Base-by-base conservation (phyloP, 1,140 invertebrate genomes). In the Paraescarpia echinospica region DNA sequence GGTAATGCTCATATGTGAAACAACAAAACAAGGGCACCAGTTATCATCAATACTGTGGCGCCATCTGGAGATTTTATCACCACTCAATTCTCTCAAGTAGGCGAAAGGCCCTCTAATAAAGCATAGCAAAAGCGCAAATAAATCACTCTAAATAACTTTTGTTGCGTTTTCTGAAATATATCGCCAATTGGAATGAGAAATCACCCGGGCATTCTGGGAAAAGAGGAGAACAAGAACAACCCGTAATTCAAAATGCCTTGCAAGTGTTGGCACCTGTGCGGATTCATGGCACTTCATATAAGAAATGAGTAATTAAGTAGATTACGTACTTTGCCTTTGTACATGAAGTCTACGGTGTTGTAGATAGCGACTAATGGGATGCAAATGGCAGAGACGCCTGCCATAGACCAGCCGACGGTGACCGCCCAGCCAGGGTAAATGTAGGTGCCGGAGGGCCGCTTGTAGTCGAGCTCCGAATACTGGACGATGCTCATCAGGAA, bases 401-500 rank as follows among this genome's bases (percentile, higher is more conserved):
- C 91, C 22, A 93, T 31, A 27, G 33, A 0, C 93, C 93, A 93
- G 35, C 93, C 93, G 14, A 93, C 59, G 92, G 91, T 41, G 31
- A 92, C 92, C 22, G 93, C 93, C 93, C 93, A 93, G 31, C 59
- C 8, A 5, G 93, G 93, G 35, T 93, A 93, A 8, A 27, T 59
- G 89, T 93, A 93, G 34, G 34, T 35, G 22, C 88, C 88, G 0
- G 90, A 33, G n/a, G 91, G 92, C 31, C 96, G 96, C 91, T 97
- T 96, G 92, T 95, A 95, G 27, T 96, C 97, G 59, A 97, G 95
- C 89, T 96, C 96, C 0, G 97, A 96, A 93, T 97, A 97, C 93
- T 97, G 94, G 27, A 96, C 94, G 34, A 97, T 96, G 90, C 97
- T 97, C 59, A 97, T 97, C 2, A 97, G 93, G 93, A 97, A 97